Conservation (phyloP, 2,113 vertebrate species). For the Chaenocephalus aceratus region DNA sequence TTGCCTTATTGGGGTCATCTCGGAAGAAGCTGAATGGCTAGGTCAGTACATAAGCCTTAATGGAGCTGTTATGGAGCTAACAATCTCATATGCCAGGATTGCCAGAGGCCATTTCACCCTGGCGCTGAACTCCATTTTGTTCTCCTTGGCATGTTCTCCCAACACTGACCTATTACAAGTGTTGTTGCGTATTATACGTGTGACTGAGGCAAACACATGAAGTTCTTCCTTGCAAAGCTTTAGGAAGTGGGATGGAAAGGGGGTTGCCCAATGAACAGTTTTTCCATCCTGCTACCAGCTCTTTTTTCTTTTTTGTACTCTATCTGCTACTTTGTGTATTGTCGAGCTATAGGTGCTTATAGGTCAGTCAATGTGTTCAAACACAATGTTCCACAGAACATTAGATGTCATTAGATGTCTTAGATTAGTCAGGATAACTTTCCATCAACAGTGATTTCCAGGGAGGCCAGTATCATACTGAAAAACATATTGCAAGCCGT, state of each 20-base stretch:
- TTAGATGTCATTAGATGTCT: background rate
- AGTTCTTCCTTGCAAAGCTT: conserved; percentile 1
- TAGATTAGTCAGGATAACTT: conserved; percentile 17
- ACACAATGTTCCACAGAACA: conserved; percentile 16
- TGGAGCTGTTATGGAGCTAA: conserved; percentile 19
- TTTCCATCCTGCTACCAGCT: conserved; percentile 3
- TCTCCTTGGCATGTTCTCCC: conserved; percentile 9
- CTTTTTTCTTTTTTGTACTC: background rate
- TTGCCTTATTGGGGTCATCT: conserved; percentile 15
- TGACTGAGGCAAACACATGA: background rate
- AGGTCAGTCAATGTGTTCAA: conserved; percentile 22
- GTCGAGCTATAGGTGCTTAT: conserved; percentile 21
- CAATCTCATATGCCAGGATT: conserved; percentile 18
- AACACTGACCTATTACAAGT: conserved; percentile 16
- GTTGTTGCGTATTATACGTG: conserved; percentile 13
- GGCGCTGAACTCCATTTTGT: conserved; percentile 1
- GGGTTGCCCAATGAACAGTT: background rate
- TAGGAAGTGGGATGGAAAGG: background rate
- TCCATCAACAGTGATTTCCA: conserved; percentile 13
- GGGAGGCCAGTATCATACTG: conserved; percentile 6
- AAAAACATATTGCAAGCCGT: background rate
- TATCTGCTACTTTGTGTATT: conserved; percentile 4
- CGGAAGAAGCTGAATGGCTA: conserved; percentile 26
- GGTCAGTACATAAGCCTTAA: conserved; percentile 23
- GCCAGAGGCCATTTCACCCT: conserved; percentile 33